Evolutionary conservation across 2,113 vertebrate species (phyloP).

Genomic region (Xenopus laevis): DNA sequence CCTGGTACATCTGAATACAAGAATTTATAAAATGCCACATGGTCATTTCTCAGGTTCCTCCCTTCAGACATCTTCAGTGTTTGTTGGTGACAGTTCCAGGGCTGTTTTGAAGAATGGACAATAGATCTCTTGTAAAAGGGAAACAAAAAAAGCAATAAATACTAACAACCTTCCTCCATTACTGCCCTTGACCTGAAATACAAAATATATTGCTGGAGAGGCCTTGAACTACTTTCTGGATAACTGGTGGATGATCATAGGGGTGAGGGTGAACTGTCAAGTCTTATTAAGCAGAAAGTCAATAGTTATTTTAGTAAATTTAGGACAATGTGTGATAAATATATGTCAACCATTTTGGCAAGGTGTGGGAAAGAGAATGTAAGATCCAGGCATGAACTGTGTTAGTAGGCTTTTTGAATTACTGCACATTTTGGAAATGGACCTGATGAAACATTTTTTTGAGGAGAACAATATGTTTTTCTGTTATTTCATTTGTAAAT

Average conservation of each 20-base stretch:
- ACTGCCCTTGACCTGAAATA: background rate
- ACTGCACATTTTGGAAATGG: too few relatives aligned
- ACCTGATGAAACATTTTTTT: too few relatives aligned
- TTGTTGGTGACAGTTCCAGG: background rate
- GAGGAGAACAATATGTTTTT: too few relatives aligned
- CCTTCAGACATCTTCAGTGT: background rate
- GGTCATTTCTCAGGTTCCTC: background rate
- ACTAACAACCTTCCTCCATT: background rate
- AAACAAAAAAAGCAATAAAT: slow-evolving; percentile 1
- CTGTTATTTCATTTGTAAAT: too few relatives aligned
- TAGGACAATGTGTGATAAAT: background rate
- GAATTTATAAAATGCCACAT: background rate
- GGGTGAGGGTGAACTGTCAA: background rate
- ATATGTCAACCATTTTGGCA: too few relatives aligned
- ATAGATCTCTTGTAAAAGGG: background rate
- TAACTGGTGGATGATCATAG: background rate
- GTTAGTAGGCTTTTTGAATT: too few relatives aligned
- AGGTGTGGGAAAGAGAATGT: too few relatives aligned
- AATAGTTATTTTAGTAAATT: background rate
- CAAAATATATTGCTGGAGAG: background rate
- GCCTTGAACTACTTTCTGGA: background rate
- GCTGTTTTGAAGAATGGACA: background rate
- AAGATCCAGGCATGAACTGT: too few relatives aligned
- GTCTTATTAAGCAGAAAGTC: background rate
- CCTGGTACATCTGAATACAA: background rate